These are phyloP conservation scores for Chaetura pelagica DNA, from an alignment of 2,113 vertebrate genomes.

Conservation along the genomic window DNA sequence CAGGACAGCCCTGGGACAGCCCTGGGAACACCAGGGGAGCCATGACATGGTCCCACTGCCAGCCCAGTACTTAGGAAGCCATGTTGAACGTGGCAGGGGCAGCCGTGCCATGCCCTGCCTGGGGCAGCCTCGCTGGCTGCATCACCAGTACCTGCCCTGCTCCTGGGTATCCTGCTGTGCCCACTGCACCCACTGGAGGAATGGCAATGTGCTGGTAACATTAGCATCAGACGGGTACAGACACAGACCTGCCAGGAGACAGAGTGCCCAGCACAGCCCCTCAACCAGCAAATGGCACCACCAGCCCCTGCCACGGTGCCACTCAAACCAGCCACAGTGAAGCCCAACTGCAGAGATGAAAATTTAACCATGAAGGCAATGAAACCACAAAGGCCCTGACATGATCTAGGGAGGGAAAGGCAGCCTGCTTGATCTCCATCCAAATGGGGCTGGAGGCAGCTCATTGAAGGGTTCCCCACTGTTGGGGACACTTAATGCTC, in stretches of 20 bases:
- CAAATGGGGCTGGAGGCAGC: neutral
- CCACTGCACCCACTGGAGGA: neutral
- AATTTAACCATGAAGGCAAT: neutral
- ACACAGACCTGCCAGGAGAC: neutral
- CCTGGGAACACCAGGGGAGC: neutral
- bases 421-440: neutral
- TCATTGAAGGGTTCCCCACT: fast-evolving
- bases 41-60: neutral
- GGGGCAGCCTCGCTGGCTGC: fast-evolving
- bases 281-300: neutral
- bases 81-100: neutral
- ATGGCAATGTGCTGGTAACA: neutral
- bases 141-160: fast-evolving
- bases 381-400: neutral
- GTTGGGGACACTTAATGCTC: fast-evolving
- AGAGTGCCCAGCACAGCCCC: neutral
- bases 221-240: fast-evolving
- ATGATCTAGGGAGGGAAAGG: neutral
- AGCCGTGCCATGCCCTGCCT: neutral
- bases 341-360: fast-evolving
- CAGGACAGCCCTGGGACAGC: conserved; percentile 4
- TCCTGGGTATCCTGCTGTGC: fast-evolving
- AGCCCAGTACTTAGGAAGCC: neutral
- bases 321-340: neutral
- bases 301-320: fast-evolving